phyloP scores from a whole-genome alignment of 2,797 vertebrate genomes.

The Chelon auratus region DNA sequence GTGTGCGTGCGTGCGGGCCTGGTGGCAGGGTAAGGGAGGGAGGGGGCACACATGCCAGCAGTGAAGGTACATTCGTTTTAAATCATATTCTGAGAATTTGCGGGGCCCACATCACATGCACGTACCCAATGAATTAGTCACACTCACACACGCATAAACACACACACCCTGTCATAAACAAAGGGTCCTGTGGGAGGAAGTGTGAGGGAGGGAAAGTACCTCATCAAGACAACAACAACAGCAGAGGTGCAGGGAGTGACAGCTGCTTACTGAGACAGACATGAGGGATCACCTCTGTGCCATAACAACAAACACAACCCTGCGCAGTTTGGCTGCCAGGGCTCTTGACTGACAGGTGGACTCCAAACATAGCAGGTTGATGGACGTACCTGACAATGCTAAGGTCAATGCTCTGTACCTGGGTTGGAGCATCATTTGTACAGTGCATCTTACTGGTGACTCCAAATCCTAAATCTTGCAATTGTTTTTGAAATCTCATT shows the following conservation, averaged over 20 bases:
- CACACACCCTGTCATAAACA: conserved; percentile 66
- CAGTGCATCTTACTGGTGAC: not conserved
- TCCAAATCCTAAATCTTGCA: no score
- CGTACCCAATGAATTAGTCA: conserved; percentile 22
- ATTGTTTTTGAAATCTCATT: no score
- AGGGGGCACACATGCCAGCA: not conserved
- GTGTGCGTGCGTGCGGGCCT: not conserved
- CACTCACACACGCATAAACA: conserved; percentile 23
- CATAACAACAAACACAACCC: conserved; percentile 46
- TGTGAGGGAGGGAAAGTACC: conserved; percentile 77
- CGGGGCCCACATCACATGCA: conserved; percentile 38
- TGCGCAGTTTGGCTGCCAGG: not conserved
- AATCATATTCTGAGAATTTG: conserved; percentile 56
- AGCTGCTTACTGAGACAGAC: conserved; percentile 68
- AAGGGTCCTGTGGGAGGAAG: conserved; percentile 78
- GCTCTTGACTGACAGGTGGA: not conserved
- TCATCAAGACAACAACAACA: conserved; percentile 78
- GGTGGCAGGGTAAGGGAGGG: no score
- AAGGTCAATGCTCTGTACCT: not conserved
- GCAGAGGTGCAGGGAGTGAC: conserved; percentile 64
- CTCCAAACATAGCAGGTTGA: not conserved
- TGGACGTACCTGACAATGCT: not conserved
- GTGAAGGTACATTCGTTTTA: conserved; percentile 30
- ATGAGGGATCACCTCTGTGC: conserved; percentile 66
- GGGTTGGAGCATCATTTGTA: not conserved